phyloP scores from a whole-genome alignment of 2,888 invertebrate genomes.

The Spilarctia lutea region DNA sequence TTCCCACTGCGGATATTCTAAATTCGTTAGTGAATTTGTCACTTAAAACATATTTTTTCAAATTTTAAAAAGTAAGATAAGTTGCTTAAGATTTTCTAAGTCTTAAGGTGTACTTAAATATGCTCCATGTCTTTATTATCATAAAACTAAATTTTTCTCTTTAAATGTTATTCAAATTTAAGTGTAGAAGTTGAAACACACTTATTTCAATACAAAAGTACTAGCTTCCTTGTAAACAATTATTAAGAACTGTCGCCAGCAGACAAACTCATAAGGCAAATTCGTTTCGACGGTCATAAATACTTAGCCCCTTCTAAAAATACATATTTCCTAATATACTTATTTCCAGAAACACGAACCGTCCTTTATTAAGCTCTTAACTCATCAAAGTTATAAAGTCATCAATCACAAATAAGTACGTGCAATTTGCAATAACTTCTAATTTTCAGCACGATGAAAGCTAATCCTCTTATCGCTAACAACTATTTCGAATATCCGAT shows the following conservation, averaged over 20 bases:
- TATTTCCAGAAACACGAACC: not conserved
- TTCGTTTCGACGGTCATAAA: too few species aligned
- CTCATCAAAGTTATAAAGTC: not conserved
- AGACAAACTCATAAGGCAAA: not conserved
- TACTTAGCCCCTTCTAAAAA: not conserved
- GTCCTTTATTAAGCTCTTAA: not conserved
- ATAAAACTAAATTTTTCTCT: too few species aligned
- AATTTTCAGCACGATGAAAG: constrained; percentile 2
- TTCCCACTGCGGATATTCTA: constrained; percentile 8
- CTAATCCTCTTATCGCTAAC: constrained; percentile 26
- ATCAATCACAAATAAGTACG: not conserved
- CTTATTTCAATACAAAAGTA: not conserved
- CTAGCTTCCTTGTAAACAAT: not conserved
- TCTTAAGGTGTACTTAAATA: not conserved
- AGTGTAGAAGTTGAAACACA: not conserved
- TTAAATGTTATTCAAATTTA: too few species aligned
- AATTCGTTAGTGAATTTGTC: not conserved
- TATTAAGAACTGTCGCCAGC: not conserved
- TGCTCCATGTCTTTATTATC: too few species aligned
- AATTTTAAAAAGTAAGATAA: not conserved
- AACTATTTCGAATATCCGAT: constrained; percentile 38
- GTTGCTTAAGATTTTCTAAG: not conserved
- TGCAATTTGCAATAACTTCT: constrained; percentile 6
- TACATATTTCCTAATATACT: not conserved
- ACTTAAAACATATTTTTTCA: not conserved